Evolutionary conservation across 2,888 invertebrate genomes (phyloP).

Genomic region (Deilephila porcellus): DNA sequence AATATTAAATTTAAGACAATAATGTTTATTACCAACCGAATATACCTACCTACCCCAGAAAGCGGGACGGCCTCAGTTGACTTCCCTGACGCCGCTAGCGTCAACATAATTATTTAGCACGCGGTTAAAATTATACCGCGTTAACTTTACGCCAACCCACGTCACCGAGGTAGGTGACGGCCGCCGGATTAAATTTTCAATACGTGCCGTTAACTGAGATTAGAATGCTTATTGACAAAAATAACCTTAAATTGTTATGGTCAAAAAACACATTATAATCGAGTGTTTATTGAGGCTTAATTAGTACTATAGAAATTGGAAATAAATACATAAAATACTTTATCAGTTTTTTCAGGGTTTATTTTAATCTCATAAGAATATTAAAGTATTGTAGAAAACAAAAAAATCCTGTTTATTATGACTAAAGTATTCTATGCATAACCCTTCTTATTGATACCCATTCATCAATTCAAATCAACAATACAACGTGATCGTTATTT

Average conservation of each 20-base stretch:
- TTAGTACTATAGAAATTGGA: too few relatives aligned
- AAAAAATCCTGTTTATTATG: too few relatives aligned
- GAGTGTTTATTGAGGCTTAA: too few relatives aligned
- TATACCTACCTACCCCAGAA: not conserved
- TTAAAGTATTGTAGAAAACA: too few relatives aligned
- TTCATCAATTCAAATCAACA: not conserved
- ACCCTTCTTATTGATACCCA: too few relatives aligned
- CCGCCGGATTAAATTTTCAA: slow-evolving; percentile 33
- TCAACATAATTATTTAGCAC: slow-evolving; percentile 55
- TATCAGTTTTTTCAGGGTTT: too few relatives aligned
- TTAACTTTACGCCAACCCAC: slow-evolving; percentile 51
- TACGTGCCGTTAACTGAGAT: slow-evolving; percentile 30
- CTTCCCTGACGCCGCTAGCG: slow-evolving; percentile 16
- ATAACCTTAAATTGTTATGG: not conserved
- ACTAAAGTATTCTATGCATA: not conserved
- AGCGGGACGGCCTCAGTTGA: not conserved
- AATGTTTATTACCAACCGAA: not conserved
- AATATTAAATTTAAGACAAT: not conserved
- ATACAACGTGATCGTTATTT: not conserved
- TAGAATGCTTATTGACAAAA: not conserved
- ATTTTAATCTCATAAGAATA: too few relatives aligned
- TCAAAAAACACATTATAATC: too few relatives aligned
- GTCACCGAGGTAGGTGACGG: slow-evolving; percentile 49
- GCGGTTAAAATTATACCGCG: slow-evolving; percentile 53
- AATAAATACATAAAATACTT: too few relatives aligned